phyloP scores from a whole-genome alignment of 2,888 invertebrate species.

The Trachelus tabidus region DNA sequence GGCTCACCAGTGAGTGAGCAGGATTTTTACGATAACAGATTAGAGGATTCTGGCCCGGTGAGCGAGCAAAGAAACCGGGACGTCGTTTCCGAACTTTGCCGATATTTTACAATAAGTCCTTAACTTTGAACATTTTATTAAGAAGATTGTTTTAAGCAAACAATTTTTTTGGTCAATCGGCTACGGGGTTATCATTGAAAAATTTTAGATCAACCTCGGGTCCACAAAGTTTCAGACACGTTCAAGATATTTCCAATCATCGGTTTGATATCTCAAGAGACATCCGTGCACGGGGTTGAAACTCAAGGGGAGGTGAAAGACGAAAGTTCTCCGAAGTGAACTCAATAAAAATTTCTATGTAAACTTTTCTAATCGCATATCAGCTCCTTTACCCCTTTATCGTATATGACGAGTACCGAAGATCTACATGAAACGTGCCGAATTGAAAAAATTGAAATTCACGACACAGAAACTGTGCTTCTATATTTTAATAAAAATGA shows the following conservation, averaged over 20 bases:
- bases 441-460: neutral
- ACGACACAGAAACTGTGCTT: neutral
- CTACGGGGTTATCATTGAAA: neutral
- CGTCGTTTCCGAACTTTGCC: conserved; percentile 29
- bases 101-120: neutral
- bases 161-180: neutral
- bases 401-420: neutral
- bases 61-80: conserved; percentile 30
- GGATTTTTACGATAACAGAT: conserved; percentile 59
- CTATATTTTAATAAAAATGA: too few species aligned
- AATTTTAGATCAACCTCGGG: neutral
- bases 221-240: neutral
- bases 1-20: conserved; percentile 43
- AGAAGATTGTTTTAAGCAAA: neutral
- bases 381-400: neutral
- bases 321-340: neutral
- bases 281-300: neutral
- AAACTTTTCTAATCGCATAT: neutral
- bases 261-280: neutral
- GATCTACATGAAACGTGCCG: neutral
- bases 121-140: neutral
- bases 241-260: neutral
- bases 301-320: neutral
- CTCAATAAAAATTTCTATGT: neutral
- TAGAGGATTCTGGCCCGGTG: conserved; percentile 45